phyloP scores from a whole-genome alignment of 2,113 vertebrate species.

The Leuciscus idus region DNA sequence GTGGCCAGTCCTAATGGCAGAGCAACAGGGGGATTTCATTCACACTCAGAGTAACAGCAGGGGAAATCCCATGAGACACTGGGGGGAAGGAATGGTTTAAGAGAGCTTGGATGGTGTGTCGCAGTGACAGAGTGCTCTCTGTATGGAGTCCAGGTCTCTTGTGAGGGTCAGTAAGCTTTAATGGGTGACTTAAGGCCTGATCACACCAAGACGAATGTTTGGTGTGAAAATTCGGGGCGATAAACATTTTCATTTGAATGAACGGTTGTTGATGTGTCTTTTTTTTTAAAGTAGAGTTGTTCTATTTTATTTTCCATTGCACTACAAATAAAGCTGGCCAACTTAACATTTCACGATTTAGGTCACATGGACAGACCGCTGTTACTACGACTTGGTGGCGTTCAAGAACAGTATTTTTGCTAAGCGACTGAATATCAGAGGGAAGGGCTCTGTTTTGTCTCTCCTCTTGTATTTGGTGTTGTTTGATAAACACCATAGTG shows the following conservation, averaged over 20 bases:
- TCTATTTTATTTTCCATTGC: not conserved
- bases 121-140: conserved; percentile 19
- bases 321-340: not conserved
- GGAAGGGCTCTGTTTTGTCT: not conserved
- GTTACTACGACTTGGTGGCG: not conserved
- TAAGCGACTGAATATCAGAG: not conserved
- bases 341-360: not conserved
- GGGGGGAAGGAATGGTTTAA: conserved; percentile 67
- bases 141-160: conserved; percentile 26
- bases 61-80: conserved; percentile 66
- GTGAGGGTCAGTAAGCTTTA: conserved; percentile 33
- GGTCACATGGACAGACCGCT: not conserved
- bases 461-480: not conserved
- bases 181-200: conserved; percentile 17
- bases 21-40: conserved; percentile 67
- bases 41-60: conserved; percentile 68
- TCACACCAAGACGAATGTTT: not conserved
- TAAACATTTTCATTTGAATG: not conserved
- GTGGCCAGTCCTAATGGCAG: conserved; percentile 64
- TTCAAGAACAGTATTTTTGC: not conserved
- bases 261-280: not conserved
- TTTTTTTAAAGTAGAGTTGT: not conserved
- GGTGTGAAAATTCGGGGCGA: not conserved
- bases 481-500: not conserved
- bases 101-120: conserved; percentile 73